Evolutionary conservation across 2,113 vertebrate species (phyloP), one percentile per base, ranked within the genome.

Genomic region (Gracilinanus agilis): DNA sequence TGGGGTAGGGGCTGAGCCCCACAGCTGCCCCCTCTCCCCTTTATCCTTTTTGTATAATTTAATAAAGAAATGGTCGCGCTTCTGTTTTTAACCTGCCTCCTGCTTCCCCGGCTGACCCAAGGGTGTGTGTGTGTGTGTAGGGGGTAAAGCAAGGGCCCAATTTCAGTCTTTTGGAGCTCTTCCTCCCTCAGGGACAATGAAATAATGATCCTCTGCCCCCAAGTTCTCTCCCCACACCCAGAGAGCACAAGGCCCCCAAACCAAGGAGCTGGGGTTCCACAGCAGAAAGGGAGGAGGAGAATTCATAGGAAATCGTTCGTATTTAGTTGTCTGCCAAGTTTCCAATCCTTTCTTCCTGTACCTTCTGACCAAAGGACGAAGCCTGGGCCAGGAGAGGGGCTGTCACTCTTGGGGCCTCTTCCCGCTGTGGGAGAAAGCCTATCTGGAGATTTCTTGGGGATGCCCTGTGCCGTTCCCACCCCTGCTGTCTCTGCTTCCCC

Each of bases 51-150:
- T 98, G 97, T 98, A 98, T 98, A 98, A 98, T 98, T 98, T 98
- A 98, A 98, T 98, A 98, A 98, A 98, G 97, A 97, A 98, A 98
- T 24, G 97, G 97, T 98, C 97, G 97, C 96, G 97, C 97, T 98
- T 97, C 97, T 98, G 97, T 98, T 98, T 98, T 98, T 98, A 98
- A 98, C 95, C 96, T 95, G 97, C 96, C 96, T 98, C 96, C 97
- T 98, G 83, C 97, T 97, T 98, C 93, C 96, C 89, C 44, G 8
- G 88, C 44, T 53, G 29, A 88, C 29, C n/a, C 23, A 13, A 93
- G 67, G 8, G n/a, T n/a, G 61, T n/a, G 67, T n/a, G 19, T 34
- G 58, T 29, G 25, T 61, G 58, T 58, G 56, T 58, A 12, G 4
- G 61, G 29, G 12, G n/a, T 40, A 19, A 13, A 40, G 40, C 34